Percentiles rank a stretch among this genome's conserved stretches.
Evolutionary conservation across 2,888 invertebrate species (phyloP).

Genomic region (Cryptocheilus praepositus): DNA sequence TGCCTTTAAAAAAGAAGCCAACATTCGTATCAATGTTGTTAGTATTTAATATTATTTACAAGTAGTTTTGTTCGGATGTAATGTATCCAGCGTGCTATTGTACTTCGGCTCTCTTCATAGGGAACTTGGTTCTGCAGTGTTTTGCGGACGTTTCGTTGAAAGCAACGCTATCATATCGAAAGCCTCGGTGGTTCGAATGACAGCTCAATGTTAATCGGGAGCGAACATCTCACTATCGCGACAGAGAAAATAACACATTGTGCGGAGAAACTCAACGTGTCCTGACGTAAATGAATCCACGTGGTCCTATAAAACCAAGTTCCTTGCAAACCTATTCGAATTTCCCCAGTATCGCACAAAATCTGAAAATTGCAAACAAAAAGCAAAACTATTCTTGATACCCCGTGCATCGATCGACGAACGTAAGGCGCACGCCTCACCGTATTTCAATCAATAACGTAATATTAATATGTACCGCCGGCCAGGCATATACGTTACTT

Average conservation of each 20-base stretch:
- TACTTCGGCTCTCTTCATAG: conserved; percentile 50
- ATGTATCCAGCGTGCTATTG: conserved; percentile 45
- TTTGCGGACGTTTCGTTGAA: background rate
- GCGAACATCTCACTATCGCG: background rate
- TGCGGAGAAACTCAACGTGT: background rate
- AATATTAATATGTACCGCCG: conserved; percentile 36
- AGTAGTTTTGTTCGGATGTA: conserved; percentile 51
- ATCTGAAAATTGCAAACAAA: conserved; percentile 27
- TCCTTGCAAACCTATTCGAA: conserved; percentile 25
- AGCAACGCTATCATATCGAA: conserved; percentile 1
- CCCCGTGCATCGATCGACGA: conserved; percentile 30
- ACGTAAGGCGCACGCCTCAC: conserved; percentile 32
- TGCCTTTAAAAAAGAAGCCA: conserved; percentile 41
- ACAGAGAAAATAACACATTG: no score
- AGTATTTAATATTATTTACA: conserved; percentile 58
- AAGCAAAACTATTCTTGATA: conserved; percentile 24
- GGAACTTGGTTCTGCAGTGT: conserved; percentile 55
- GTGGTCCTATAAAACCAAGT: conserved; percentile 47
- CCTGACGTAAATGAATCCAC: background rate
- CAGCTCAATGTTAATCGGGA: background rate
- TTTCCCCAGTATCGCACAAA: conserved; percentile 36
- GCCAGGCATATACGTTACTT: conserved; percentile 32
- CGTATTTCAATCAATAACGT: conserved; percentile 39
- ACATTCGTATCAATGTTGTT: conserved; percentile 48
- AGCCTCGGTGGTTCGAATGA: background rate